These are phyloP conservation scores for Phengaris arion DNA, from an alignment of 2,888 invertebrate species.

Conservation along the genomic window DNA sequence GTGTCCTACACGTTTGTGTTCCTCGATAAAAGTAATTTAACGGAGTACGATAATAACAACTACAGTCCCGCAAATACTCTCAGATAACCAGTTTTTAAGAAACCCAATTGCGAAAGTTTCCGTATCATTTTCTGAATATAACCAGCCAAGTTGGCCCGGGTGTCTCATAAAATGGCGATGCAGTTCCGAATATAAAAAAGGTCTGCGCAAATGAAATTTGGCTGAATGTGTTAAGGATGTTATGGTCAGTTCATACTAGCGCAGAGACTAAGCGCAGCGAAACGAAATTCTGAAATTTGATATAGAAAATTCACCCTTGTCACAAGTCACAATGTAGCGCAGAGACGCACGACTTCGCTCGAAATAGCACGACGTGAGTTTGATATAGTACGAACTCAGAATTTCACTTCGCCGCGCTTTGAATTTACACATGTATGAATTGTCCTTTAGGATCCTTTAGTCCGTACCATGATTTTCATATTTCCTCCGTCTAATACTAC, in stretches of 20 bases:
- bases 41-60: not conserved
- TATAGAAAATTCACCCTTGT: not conserved
- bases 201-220: constrained; percentile 23
- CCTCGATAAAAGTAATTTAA: not conserved
- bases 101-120: constrained; percentile 8
- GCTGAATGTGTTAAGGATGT: not conserved
- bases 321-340: too few species aligned
- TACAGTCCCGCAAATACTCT: not conserved
- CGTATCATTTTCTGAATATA: constrained; percentile 1
- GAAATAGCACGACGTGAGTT: too few species aligned
- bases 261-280: not conserved
- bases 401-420: not conserved
- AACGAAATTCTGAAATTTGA: not conserved
- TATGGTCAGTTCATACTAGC: not conserved
- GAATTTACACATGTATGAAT: not conserved
- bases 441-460: not conserved
- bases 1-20: not conserved
- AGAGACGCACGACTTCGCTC: too few species aligned
- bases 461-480: constrained; percentile 21
- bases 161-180: constrained; percentile 22
- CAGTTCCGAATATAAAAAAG: constrained; percentile 22
- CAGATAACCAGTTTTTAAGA: constrained; percentile 19
- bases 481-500: constrained; percentile 18
- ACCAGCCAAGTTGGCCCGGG: not conserved
- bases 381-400: too few species aligned